Conservation (phyloP, 1,140 invertebrate species). For the Polypedilum vanderplanki region DNA sequence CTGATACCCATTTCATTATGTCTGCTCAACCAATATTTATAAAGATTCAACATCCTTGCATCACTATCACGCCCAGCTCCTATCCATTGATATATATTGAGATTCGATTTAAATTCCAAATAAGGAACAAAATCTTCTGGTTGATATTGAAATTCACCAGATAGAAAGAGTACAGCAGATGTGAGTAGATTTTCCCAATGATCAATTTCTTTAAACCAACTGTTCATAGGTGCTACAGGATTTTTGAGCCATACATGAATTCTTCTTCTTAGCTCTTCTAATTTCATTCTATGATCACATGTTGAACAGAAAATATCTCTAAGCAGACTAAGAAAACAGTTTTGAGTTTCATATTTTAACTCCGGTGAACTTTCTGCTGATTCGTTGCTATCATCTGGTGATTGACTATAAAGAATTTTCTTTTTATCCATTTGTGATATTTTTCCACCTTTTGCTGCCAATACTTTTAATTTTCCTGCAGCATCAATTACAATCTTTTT, state of each 20-base stretch:
- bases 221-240: conserved; percentile 71
- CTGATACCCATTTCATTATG: conserved; percentile 45
- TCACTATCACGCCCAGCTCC: conserved; percentile 89
- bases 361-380: conserved; percentile 37
- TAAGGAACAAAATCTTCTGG: conserved; percentile 90
- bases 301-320: conserved; percentile 75
- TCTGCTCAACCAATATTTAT: conserved; percentile 65
- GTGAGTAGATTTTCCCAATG: conserved; percentile 74
- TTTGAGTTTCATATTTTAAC: conserved; percentile 65
- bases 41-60: conserved; percentile 64
- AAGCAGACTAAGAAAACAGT: conserved; percentile 74
- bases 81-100: conserved; percentile 84
- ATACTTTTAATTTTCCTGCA: no score
- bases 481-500: no score
- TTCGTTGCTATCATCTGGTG: not conserved
- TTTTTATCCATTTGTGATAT: no score
- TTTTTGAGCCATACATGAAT: conserved; percentile 73
- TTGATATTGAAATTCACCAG: conserved; percentile 73
- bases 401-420: no score
- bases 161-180: conserved; percentile 77
- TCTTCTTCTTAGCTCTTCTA: conserved; percentile 64
- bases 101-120: conserved; percentile 73
- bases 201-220: conserved; percentile 63
- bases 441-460: no score
- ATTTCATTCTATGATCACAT: conserved; percentile 69